phyloP scores from a whole-genome alignment of 2,888 invertebrate species.

The Cephus rjabovi region DNA sequence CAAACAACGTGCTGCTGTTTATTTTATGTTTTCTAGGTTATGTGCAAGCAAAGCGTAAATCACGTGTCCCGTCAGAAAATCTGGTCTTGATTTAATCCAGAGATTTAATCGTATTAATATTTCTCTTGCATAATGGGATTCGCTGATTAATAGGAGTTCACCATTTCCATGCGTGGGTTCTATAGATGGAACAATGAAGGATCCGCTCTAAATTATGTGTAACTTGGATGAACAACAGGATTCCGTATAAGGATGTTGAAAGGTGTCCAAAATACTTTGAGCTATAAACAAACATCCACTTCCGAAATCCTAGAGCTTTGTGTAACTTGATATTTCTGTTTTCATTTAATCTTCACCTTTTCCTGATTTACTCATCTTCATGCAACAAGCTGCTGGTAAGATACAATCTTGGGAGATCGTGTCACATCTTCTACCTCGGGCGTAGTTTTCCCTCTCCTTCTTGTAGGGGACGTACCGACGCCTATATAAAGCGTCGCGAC shows the following conservation, averaged over 20 bases:
- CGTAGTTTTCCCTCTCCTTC: slow-evolving; percentile 14
- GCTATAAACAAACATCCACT: background rate
- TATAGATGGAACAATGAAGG: background rate
- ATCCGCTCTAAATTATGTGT: background rate
- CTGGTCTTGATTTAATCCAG: background rate
- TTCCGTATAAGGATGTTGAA: background rate
- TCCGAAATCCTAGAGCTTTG: background rate
- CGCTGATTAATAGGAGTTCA: background rate
- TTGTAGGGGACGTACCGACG: slow-evolving; percentile 23
- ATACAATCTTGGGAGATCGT: background rate
- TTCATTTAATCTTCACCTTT: background rate
- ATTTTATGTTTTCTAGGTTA: background rate
- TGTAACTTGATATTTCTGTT: background rate
- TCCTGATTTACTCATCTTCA: background rate
- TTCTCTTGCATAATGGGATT: too few species aligned
- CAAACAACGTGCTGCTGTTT: too few species aligned
- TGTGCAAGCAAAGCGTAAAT: background rate
- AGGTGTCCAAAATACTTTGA: background rate
- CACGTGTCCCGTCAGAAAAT: background rate
- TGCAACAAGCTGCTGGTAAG: background rate
- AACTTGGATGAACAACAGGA: background rate
- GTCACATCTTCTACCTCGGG: background rate
- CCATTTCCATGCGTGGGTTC: background rate
- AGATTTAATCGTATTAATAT: too few species aligned
- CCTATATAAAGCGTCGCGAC: slow-evolving; percentile 39